Conservation (phyloP, 2,113 vertebrate genomes). For the Anas platyrhynchos region DNA sequence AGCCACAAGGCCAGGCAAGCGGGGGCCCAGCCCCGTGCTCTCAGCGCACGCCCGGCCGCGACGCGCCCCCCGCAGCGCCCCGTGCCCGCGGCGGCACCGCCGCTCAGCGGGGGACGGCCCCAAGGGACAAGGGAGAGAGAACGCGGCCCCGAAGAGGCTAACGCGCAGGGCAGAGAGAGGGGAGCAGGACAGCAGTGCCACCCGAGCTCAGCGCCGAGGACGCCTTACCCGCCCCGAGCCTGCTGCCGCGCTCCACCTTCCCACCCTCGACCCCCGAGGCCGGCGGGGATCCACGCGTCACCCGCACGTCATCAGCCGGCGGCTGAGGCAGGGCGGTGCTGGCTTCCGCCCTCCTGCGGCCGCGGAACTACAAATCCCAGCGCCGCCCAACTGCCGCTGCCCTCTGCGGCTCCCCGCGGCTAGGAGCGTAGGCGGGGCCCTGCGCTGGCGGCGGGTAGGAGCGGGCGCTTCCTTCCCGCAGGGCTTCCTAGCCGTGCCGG, state of each 20-base stretch:
- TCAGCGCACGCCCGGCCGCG: not conserved
- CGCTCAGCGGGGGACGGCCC: not conserved
- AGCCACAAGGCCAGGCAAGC: not conserved
- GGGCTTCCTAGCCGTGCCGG: not conserved
- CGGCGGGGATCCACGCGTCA: too few species aligned
- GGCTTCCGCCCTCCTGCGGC: not conserved
- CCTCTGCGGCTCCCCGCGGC: not conserved
- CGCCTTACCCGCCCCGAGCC: not conserved
- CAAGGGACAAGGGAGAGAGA: not conserved
- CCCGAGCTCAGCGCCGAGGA: not conserved
- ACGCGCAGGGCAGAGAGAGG: not conserved
- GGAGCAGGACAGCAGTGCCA: not conserved
- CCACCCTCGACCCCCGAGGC: not conserved
- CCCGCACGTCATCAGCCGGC: not conserved
- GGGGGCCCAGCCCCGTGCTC: not conserved
- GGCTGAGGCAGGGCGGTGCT: not conserved
- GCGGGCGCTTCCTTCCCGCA: not conserved
- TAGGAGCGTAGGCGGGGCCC: not conserved
- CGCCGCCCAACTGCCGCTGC: not conserved
- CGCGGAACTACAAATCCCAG: conserved; percentile 43
- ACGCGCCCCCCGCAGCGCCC: not conserved
- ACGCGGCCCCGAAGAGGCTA: not conserved
- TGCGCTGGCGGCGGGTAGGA: not conserved
- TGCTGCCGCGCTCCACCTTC: not conserved
- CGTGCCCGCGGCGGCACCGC: not conserved